phyloP scores from a whole-genome alignment of 2,888 invertebrate species.

The Pseudolycoriella hygida region DNA sequence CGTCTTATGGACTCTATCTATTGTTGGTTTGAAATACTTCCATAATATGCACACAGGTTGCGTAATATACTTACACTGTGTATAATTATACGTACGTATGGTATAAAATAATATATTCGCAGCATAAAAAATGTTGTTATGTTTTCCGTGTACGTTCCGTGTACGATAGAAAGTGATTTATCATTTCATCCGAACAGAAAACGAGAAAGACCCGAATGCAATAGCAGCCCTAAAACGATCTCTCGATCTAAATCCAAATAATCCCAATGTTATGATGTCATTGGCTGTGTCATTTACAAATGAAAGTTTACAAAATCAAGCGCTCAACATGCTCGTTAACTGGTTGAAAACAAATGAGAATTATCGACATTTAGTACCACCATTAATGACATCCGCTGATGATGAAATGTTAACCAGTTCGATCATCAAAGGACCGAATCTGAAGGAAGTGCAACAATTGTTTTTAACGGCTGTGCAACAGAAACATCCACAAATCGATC shows the following conservation, averaged over 20 bases:
- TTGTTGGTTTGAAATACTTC: no score
- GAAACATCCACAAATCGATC: constrained; percentile 56
- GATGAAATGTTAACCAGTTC: constrained; percentile 27
- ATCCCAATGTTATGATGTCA: constrained; percentile 71
- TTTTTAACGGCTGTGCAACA: constrained; percentile 65
- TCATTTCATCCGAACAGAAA: no score
- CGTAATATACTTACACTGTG: no score
- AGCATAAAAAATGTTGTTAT: no score
- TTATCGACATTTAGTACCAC: constrained; percentile 53
- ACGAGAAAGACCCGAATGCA: constrained; percentile 85
- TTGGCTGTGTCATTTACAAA: constrained; percentile 91
- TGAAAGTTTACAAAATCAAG: constrained; percentile 76
- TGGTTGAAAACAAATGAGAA: constrained; percentile 68
- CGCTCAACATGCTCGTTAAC: constrained; percentile 53
- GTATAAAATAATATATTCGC: no score
- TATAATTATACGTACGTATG: no score
- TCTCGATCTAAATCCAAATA: constrained; percentile 57
- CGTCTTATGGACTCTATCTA: no score
- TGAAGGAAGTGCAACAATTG: constrained; percentile 49
- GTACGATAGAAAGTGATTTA: no score
- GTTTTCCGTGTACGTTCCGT: no score
- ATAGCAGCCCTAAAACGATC: constrained; percentile 84
- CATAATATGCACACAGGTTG: no score
- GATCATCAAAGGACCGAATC: constrained; percentile 26
- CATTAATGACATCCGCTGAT: constrained; percentile 29